Percentiles rank a stretch among this genome's conserved stretches.
These are phyloP conservation scores for Pipra filicauda DNA, from an alignment of 2,113 vertebrate genomes.

Conservation along the genomic window DNA sequence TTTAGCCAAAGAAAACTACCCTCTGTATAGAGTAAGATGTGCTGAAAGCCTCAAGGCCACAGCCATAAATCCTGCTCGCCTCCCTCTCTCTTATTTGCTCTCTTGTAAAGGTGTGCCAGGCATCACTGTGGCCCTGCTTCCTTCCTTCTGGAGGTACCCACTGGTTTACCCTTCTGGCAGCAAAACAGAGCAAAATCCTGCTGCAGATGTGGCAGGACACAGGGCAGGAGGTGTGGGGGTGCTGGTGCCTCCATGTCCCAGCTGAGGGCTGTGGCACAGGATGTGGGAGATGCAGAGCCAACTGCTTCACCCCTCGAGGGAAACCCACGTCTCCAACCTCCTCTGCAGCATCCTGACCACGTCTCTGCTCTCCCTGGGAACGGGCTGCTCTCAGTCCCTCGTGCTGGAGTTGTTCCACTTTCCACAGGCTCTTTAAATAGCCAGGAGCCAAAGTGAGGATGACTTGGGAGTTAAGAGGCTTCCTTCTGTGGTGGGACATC, in stretches of 20 bases:
- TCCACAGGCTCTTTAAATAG: not conserved
- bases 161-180: not conserved
- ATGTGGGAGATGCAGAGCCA: not conserved
- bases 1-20: not conserved
- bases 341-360: rapidly evolving
- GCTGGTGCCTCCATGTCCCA: rapidly evolving
- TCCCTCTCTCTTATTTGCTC: not conserved
- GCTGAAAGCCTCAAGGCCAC: conserved; percentile 10
- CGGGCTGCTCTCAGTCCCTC: not conserved
- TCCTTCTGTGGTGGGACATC: not conserved
- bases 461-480: not conserved
- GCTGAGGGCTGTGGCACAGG: not conserved
- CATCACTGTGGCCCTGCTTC: rapidly evolving
- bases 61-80: not conserved
- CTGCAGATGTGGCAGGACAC: not conserved
- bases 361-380: not conserved
- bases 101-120: not conserved
- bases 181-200: not conserved
- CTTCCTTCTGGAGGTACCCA: not conserved
- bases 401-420: not conserved
- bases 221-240: rapidly evolving
- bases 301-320: not conserved
- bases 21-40: rapidly evolving
- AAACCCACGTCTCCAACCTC: not conserved
- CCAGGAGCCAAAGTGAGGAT: not conserved